Evolutionary conservation across 2,113 vertebrate species (phyloP), one percentile per base, ranked within the genome.

Genomic region (Hydropotes inermis): DNA sequence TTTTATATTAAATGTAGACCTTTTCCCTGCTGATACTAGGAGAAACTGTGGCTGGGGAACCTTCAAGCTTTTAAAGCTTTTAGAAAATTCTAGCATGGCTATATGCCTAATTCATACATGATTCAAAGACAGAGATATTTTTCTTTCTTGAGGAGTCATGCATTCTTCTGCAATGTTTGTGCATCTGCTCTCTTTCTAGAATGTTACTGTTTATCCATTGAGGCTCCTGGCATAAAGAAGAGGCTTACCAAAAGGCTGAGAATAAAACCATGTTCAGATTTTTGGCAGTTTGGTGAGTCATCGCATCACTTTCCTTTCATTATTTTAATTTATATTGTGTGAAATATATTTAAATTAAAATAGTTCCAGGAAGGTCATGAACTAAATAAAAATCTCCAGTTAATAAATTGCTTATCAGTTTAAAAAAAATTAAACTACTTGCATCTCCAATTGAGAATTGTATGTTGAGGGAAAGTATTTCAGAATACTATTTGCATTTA

Each of bases 401-500:
- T 97, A 96, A 64, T 96, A 97, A 92, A 67, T 10, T 92, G 2
- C 43, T 10, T 93, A 79, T 93, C 8, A 55, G 21, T 60, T 89
- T 94, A 3, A 3, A 45, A 39, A 36, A 39, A 14, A 74, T 93
- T 25, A 96, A 81, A 96, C 5, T 74, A 74, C 92, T 90, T 55
- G 23, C 64, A 6, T 92, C 55, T 74, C 94, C 1, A 7, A 6
- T n/a, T 76, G 96, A 95, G 47, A 97, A 93, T 89, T 98, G 3
- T 39, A 96, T 97, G 76, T 79, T 91, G 36, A 47, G 36, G 94
- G 15, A 98, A 95, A 93, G 1, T 83, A 92, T 97, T 96, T 97
- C 93, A 94, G 47, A 91, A 78, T 97, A 55, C 5, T 92, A 82
- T 97, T 98, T 98, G 52, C 78, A 98, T 98, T 98, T 98, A 98